Conservation (phyloP, 2,113 vertebrate genomes). For the Corythoichthys haematopterus region DNA sequence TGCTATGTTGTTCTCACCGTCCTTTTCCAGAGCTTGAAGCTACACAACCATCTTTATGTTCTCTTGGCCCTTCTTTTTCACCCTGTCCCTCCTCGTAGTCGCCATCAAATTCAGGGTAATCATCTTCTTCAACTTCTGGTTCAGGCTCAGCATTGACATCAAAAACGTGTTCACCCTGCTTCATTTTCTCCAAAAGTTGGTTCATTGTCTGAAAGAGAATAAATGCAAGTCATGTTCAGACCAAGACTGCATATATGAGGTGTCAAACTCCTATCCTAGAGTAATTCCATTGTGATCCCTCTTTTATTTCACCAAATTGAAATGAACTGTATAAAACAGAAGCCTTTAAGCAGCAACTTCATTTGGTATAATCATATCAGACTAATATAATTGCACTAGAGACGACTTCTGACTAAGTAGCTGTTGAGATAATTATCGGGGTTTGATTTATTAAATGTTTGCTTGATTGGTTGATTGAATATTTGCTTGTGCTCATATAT, state of each 20-base stretch:
- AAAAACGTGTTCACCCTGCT: conserved; percentile 81
- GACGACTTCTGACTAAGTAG: too few relatives aligned
- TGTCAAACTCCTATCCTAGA: neutral
- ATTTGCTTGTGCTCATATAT: too few relatives aligned
- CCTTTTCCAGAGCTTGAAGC: conserved; percentile 46
- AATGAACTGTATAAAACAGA: too few relatives aligned
- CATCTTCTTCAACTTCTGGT: conserved; percentile 53
- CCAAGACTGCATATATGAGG: neutral
- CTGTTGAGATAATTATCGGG: too few relatives aligned
- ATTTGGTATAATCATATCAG: too few relatives aligned
- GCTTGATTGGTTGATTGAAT: too few relatives aligned
- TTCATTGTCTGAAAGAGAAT: conserved; percentile 73
- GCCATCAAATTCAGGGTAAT: conserved; percentile 67
- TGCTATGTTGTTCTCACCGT: conserved; percentile 46
- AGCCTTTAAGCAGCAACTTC: too few relatives aligned
- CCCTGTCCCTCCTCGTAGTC: conserved; percentile 62
- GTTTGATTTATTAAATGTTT: too few relatives aligned
- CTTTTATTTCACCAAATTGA: too few relatives aligned
- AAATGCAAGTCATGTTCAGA: neutral
- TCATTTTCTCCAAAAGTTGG: conserved; percentile 84
- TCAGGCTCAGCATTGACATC: conserved; percentile 75
- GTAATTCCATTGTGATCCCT: neutral
- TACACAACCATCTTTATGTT: conserved; percentile 62
- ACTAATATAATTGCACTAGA: too few relatives aligned
- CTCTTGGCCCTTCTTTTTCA: conserved; percentile 57